A percentile compares a stretch with the other conserved stretches of the same genome.
Evolutionary conservation across 2,797 vertebrate genomes (phyloP).

Genomic region (Chelon labrosus): DNA sequence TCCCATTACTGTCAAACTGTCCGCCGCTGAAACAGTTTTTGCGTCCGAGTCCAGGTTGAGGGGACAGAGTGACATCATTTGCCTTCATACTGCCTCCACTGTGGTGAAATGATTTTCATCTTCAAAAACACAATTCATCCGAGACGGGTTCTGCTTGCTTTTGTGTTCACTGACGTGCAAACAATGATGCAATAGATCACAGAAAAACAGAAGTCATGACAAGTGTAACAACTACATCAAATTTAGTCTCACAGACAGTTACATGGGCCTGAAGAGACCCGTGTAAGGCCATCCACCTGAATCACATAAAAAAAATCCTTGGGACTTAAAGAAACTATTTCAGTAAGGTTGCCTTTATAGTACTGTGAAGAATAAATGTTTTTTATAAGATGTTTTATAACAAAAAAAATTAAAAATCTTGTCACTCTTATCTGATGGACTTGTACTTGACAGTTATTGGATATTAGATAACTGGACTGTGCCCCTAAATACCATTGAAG

Average conservation of each 20-base stretch:
- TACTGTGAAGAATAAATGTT: not conserved
- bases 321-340: not conserved
- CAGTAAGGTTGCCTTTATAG: not conserved
- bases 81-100: not conserved
- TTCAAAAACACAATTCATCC: not conserved
- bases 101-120: not conserved
- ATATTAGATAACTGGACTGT: too few relatives aligned
- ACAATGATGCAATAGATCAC: slow-evolving; percentile 2
- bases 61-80: not conserved
- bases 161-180: not conserved
- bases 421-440: not conserved
- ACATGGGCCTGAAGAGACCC: too few relatives aligned
- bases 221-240: not conserved
- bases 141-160: not conserved
- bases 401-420: not conserved
- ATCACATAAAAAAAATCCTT: too few relatives aligned
- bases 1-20: slow-evolving; percentile 48
- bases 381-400: not conserved
- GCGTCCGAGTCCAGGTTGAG: slow-evolving; percentile 11
- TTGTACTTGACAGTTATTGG: too few relatives aligned
- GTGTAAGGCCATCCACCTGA: too few relatives aligned
- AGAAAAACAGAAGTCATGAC: not conserved
- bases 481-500: not conserved
- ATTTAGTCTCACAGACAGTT: slow-evolving; percentile 1
- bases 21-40: slow-evolving; percentile 37